phyloP scores from a whole-genome alignment of 2,888 invertebrate species.

The Ormyrus thymus region DNA sequence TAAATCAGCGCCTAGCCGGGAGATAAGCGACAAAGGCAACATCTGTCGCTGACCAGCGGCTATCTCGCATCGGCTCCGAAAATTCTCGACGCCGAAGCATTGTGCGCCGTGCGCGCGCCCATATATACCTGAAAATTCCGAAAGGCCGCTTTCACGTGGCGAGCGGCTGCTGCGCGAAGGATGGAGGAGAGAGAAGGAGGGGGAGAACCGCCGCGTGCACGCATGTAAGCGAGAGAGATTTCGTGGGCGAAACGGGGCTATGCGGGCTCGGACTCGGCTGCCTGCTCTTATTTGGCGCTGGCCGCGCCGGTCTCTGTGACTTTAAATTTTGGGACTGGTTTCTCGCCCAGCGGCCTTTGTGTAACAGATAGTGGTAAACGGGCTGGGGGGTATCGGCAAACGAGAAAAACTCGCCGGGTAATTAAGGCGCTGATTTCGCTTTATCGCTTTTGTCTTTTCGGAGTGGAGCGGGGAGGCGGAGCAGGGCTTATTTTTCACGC shows the following conservation, averaged over 20 bases:
- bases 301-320: neutral
- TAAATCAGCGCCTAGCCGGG: constrained; percentile 12
- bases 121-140: constrained; percentile 20
- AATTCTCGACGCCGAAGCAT: too few species aligned
- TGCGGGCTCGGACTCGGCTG: constrained; percentile 6
- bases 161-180: neutral
- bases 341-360: neutral
- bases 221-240: constrained; percentile 36
- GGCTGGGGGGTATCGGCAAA: too few species aligned
- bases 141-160: constrained; percentile 22
- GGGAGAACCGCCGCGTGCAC: neutral
- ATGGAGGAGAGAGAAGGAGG: constrained; percentile 6
- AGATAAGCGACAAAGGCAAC: constrained; percentile 17
- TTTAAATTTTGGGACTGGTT: constrained; percentile 40
- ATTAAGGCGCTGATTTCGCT: too few species aligned
- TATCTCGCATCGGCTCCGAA: too few species aligned
- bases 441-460: too few species aligned
- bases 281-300: constrained; percentile 52
- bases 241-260: constrained; percentile 43
- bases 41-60: constrained; percentile 1
- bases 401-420: too few species aligned
- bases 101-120: neutral
- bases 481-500: too few species aligned
- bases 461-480: too few species aligned
- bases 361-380: neutral